Conservation (phyloP, 2,797 vertebrate species). For the Pygocentrus nattereri region DNA sequence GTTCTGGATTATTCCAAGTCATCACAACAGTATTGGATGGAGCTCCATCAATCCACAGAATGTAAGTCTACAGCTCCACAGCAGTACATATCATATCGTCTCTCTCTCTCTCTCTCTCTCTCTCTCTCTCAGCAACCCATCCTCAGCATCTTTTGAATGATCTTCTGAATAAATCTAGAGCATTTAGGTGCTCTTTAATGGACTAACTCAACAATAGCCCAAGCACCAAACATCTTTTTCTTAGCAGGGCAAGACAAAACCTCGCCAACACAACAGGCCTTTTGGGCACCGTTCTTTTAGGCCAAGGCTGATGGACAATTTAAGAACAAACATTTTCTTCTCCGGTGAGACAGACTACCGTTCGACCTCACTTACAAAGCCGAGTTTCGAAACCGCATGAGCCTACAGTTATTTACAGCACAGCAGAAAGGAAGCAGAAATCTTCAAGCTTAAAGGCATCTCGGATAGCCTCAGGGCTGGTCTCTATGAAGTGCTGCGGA, state of each 20-base stretch:
- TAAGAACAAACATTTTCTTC: conserved; percentile 6
- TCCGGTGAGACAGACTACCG: not conserved
- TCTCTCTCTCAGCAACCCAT: not conserved
- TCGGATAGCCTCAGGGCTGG: conserved; percentile 4
- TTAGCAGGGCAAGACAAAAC: conserved; percentile 14
- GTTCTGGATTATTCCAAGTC: too few species aligned
- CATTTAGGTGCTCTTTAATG: conserved; percentile 56
- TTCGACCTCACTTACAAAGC: not conserved
- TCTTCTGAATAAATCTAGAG: conserved; percentile 38
- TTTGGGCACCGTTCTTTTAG: not conserved
- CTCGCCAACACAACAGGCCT: conserved; percentile 17
- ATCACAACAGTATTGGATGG: too few species aligned
- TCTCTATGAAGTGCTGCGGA: not conserved
- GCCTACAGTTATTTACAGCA: conserved; percentile 22
- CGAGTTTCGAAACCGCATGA: conserved; percentile 11
- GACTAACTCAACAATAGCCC: conserved; percentile 55
- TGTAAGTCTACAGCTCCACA: too few species aligned
- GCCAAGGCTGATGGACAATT: not conserved
- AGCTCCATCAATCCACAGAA: too few species aligned
- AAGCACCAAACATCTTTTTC: conserved; percentile 51
- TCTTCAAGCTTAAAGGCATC: not conserved
- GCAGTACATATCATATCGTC: too few species aligned
- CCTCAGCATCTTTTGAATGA: conserved; percentile 9
- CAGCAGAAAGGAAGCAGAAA: conserved; percentile 4
- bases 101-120: too few species aligned